Base-by-base conservation (phyloP, 2,888 invertebrate genomes). In the Hipparchia semele region DNA sequence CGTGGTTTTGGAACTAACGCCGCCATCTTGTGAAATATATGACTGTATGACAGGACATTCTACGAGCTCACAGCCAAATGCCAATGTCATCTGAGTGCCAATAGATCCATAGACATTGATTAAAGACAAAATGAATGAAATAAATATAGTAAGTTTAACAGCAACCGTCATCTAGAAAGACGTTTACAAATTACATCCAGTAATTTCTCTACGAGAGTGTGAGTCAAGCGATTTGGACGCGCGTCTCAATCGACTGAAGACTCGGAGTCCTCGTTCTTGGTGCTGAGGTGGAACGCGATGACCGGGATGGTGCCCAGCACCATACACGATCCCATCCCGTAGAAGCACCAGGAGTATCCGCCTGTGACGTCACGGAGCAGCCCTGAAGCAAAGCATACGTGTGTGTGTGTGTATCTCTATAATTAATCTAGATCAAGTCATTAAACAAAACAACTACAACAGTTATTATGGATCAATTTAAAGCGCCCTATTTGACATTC, bases 241-340 rank as follows among this genome's bases (percentile, higher is more conserved):
- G 13, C 5, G 39, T 60, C 68, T 90, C 88, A 90, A 81, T 91
- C 91, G 0, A 86, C 91, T 0, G 89, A 86, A 0, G 91, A 91
- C 0, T 92, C 92, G 0, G 86, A 73, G 68, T 93, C 93, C 23
- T 92, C 92, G 68, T 90, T 91, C 76, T 92, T 92, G 9, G 86
- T 87, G 81, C 84, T 86, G 3, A 93, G 74, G 72, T 93, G 90
- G 82, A 94, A 93, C 84, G 84, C 92, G 49, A 96, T 87, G 61
- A 96, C 91, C 2, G 96, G 96, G 68, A 96, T 89, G 72, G 96
- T 95, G 73, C 96, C 96, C 53, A 96, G 87, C 0, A 96, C 95
- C 96, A 96, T 96, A 80, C 96, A 96, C 1, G 96, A 95, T 0
- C 96, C 96, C 96, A 96, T 96, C 77, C 96, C 96, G 84, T 96